Evolutionary conservation across 2,113 vertebrate genomes (phyloP).

Genomic region (Telmatochromis bifrenatus): DNA sequence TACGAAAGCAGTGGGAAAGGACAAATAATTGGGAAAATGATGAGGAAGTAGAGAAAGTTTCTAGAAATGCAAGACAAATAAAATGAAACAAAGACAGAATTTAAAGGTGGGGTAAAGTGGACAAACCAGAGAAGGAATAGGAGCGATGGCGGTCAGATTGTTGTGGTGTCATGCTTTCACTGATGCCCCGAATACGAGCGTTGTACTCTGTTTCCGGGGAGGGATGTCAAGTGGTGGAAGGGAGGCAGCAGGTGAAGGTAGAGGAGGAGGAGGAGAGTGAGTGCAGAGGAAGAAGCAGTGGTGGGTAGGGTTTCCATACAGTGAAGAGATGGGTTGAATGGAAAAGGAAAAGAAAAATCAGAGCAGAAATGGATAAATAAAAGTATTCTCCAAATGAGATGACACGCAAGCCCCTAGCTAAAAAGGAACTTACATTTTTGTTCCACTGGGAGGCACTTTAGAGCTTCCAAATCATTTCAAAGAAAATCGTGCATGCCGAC

Average conservation of each 20-base stretch:
- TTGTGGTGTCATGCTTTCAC: slow-evolving; percentile 73
- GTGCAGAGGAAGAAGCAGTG: slow-evolving; percentile 52
- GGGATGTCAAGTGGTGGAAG: slow-evolving; percentile 41
- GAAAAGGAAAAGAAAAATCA: slow-evolving; percentile 33
- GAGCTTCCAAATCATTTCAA: not conserved
- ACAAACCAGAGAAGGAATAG: slow-evolving; percentile 90
- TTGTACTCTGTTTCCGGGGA: slow-evolving; percentile 83
- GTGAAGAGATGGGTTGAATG: slow-evolving; percentile 69
- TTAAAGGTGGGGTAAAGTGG: slow-evolving; percentile 66
- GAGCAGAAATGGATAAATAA: slow-evolving; percentile 29
- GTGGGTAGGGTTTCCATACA: slow-evolving; percentile 19
- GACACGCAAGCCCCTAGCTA: not conserved
- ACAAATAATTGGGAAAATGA: not conserved
- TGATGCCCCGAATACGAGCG: slow-evolving; percentile 83
- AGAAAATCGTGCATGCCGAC: slow-evolving; percentile 29
- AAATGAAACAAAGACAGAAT: not conserved
- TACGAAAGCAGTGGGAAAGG: not conserved
- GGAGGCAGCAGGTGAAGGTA: slow-evolving; percentile 45
- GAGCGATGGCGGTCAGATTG: slow-evolving; percentile 81
- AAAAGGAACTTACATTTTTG: not conserved
- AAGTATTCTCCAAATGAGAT: not conserved
- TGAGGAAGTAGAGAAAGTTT: not conserved
- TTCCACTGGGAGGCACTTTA: slow-evolving; percentile 25
- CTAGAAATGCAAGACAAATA: not conserved
- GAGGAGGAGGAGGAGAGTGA: slow-evolving; percentile 46